Conservation (phyloP, 92 coral and sea anemone genomes). For the Zoanthus sociatus region DNA sequence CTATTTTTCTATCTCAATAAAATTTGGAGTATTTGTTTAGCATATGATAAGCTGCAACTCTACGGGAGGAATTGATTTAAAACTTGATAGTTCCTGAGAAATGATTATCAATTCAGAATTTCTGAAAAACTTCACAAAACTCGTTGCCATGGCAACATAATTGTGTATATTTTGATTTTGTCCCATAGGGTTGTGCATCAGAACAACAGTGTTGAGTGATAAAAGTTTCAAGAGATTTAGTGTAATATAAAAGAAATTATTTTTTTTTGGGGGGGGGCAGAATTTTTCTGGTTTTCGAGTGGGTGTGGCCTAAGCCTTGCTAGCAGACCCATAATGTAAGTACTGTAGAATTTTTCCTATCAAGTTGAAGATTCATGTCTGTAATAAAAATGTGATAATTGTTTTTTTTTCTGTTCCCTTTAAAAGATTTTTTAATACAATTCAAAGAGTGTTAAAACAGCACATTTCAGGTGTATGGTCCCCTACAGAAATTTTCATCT, state of each 20-base stretch:
- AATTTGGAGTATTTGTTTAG: conserved; percentile 8
- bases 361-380: not conserved
- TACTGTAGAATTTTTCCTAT: not conserved
- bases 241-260: not conserved
- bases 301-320: not conserved
- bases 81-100: not conserved
- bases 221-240: not conserved
- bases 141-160: not conserved
- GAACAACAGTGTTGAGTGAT: not conserved
- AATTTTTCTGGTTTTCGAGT: not conserved
- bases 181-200: conserved; percentile 6
- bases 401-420: not conserved
- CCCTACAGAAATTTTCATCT: not conserved
- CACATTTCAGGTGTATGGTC: not conserved
- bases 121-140: not conserved
- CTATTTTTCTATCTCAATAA: not conserved
- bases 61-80: conserved; percentile 3
- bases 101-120: not conserved
- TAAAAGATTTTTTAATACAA: too few relatives aligned
- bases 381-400: not conserved
- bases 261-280: not conserved
- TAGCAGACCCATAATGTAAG: not conserved
- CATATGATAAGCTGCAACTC: conserved; percentile 7
- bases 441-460: not conserved
- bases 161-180: not conserved